phyloP scores from a whole-genome alignment of 1,140 invertebrate species.

The Cyclargus thomasi region DNA sequence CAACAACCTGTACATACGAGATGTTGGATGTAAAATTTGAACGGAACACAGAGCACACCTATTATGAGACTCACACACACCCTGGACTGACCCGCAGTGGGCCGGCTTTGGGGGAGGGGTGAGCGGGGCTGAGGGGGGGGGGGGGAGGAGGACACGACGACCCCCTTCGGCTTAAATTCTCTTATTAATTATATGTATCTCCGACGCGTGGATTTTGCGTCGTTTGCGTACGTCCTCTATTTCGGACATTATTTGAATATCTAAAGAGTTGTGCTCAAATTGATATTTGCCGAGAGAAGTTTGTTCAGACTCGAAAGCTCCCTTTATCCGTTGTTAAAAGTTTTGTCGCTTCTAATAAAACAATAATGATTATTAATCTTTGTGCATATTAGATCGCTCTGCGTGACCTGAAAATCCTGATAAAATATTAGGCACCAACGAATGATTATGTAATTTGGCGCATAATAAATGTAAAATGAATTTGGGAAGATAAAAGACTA shows the following conservation, averaged over 20 bases:
- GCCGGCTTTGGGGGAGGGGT: constrained; percentile 52
- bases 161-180: constrained; percentile 56
- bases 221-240: not conserved
- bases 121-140: no score
- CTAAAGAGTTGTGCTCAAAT: not conserved
- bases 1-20: constrained; percentile 49
- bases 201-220: constrained; percentile 47
- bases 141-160: constrained; percentile 34
- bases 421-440: no score
- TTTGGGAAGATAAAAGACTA: no score
- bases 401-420: no score
- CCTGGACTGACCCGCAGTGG: constrained; percentile 50
- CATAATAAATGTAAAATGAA: no score
- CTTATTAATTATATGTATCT: constrained; percentile 68
- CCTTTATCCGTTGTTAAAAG: not conserved
- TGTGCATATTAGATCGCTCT: no score
- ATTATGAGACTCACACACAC: constrained; percentile 67
- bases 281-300: not conserved
- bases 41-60: constrained; percentile 58
- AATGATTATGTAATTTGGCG: no score
- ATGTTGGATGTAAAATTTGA: constrained; percentile 72
- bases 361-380: no score
- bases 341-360: not conserved
- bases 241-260: not conserved
- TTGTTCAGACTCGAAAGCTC: not conserved